Base-by-base conservation (phyloP, 2,113 vertebrate genomes). In the Leptobrachium leishanense region DNA sequence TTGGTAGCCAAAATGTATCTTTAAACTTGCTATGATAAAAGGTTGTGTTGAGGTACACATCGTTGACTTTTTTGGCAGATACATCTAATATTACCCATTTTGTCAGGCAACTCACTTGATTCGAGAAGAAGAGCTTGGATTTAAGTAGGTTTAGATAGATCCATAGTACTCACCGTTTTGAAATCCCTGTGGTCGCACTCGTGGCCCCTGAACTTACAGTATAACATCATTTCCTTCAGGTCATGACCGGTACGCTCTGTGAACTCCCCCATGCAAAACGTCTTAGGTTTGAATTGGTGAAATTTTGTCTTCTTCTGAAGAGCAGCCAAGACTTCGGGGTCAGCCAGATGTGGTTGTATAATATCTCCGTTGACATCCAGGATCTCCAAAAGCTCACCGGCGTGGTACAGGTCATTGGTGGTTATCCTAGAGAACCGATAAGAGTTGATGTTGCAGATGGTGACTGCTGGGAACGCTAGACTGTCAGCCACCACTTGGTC, bases 251-350 rank as follows among this genome's bases (percentile, higher is more conserved):
- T 96, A 0, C 98, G 90, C 0, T 97, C 96, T 31, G 95, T 89
- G 89, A 99, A 99, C 91, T 99, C 98, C 83, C 91, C 93, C 97
- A 99, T 99, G 92, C 93, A 96, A 92, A 99, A 99, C 54, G 94
- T 88, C 82, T 95, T 96, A 44, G 98, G 96, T 77, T 92, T 95
- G 84, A 98, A 98, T 83, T 95, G 92, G 13, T 93, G 96, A 87
- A 99, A 99, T 91, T 98, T 96, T 85, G 97, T 89, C 80, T 93
- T 95, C 79, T 97, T 95, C 65, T 88, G 87, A 40, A 99, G 93
- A 76, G 92, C 89, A 1, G 93, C 91, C 85, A 99, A 86, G 81
- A 99, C 96, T 0, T 92, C 76, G 0, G 97, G 96, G 86, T 99
- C 98, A 0, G 95, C 96, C 86, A 98, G 90, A 81, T 98, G 95